Percentiles rank a stretch among this genome's conserved stretches.
These are phyloP conservation scores for Hylaeus volcanicus DNA, from an alignment of 1,140 invertebrate species.

Conservation along the genomic window DNA sequence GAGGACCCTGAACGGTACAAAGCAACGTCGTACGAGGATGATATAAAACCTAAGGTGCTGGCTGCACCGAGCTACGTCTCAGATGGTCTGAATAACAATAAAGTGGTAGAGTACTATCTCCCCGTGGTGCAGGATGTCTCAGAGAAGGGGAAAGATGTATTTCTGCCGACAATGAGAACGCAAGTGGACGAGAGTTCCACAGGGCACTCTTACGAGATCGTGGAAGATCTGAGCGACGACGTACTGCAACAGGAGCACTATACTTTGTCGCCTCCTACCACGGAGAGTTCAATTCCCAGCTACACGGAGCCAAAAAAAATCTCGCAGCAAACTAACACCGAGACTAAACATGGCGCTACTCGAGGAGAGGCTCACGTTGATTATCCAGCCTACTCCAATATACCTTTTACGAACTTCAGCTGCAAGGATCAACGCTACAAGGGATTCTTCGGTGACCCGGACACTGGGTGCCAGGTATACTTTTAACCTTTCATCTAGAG, in stretches of 20 bases:
- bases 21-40: conserved; percentile 20
- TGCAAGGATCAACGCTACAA: conserved; percentile 93
- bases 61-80: conserved; percentile 18
- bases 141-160: conserved; percentile 49
- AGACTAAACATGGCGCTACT: conserved; percentile 82
- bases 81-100: conserved; percentile 55
- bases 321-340: conserved; percentile 50
- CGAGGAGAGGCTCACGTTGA: conserved; percentile 90
- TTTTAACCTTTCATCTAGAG: not conserved
- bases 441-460: conserved; percentile 94
- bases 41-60: not conserved
- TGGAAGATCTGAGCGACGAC: conserved; percentile 66
- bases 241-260: conserved; percentile 63
- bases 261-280: conserved; percentile 51
- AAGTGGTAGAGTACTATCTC: conserved; percentile 72
- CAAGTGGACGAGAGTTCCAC: conserved; percentile 44
- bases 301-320: conserved; percentile 48
- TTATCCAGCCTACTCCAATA: conserved; percentile 89
- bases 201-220: conserved; percentile 66
- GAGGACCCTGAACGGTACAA: conserved; percentile 61
- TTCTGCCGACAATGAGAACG: conserved; percentile 27
- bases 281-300: conserved; percentile 45
- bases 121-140: conserved; percentile 71
- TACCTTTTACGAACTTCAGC: conserved; percentile 89
- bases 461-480: conserved; percentile 90